phyloP scores from a whole-genome alignment of 1,140 invertebrate species.

The Trissolcus basalis region DNA sequence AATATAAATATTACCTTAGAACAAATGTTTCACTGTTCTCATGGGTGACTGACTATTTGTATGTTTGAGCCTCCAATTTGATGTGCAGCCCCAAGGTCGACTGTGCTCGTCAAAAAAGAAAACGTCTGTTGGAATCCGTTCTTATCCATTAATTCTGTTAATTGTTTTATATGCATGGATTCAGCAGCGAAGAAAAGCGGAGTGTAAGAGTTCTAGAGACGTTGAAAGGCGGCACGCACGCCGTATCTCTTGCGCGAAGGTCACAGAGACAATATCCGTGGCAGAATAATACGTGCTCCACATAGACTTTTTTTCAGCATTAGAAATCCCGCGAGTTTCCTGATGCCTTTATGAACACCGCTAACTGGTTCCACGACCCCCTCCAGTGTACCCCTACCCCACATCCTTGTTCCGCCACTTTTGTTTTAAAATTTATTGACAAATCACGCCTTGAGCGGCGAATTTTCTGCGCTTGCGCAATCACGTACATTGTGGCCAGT shows the following conservation, averaged over 20 bases:
- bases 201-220: conserved; percentile 48
- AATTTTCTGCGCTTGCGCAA: conserved; percentile 2
- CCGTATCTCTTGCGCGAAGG: conserved; percentile 41
- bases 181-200: conserved; percentile 36
- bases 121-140: neutral
- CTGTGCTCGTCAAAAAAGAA: no score
- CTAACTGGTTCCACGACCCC: conserved; percentile 30
- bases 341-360: conserved; percentile 39
- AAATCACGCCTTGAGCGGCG: conserved; percentile 26
- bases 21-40: no score
- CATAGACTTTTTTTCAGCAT: conserved; percentile 42
- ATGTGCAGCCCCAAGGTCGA: no score
- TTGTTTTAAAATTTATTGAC: conserved; percentile 41
- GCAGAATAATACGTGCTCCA: conserved; percentile 53
- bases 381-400: conserved; percentile 25
- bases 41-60: no score
- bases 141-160: conserved; percentile 31
- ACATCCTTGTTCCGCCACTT: conserved; percentile 22
- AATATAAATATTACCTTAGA: no score
- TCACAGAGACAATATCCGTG: conserved; percentile 51
- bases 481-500: conserved; percentile 19
- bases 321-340: conserved; percentile 52
- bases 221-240: conserved; percentile 47
- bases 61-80: no score
- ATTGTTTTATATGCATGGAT: conserved; percentile 34